Evolutionary conservation across 2,113 vertebrate species (phyloP).

Genomic region (Platichthys flesus): DNA sequence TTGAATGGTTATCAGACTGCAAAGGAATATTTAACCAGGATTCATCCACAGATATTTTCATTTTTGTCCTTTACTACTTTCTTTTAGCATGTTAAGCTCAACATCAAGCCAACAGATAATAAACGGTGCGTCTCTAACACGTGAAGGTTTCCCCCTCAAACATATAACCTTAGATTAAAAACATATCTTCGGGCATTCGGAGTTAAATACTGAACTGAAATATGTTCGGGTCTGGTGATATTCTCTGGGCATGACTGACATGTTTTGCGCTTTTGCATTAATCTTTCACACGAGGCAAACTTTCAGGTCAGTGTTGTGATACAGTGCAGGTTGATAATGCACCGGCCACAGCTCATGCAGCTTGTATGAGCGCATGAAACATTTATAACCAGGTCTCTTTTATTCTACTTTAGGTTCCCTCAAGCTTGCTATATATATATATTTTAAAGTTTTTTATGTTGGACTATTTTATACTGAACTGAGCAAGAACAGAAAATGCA

Average conservation of each 20-base stretch:
- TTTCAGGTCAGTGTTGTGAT: constrained; percentile 39
- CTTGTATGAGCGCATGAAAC: constrained; percentile 27
- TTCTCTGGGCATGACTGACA: constrained; percentile 16
- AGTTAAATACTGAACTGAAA: not conserved
- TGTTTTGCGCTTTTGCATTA: constrained; percentile 26
- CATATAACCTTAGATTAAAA: not conserved
- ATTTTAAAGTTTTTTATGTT: constrained; percentile 1
- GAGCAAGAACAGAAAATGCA: not conserved
- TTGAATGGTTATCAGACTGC: not conserved
- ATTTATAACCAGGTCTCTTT: constrained; percentile 26
- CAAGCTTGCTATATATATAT: not conserved
- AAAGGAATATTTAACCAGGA: not conserved
- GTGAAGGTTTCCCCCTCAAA: not conserved
- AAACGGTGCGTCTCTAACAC: too few species aligned
- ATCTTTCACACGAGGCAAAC: constrained; percentile 53
- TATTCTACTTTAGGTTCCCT: constrained; percentile 2
- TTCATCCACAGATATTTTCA: not conserved
- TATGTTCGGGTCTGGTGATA: not conserved
- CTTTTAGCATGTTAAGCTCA: too few species aligned
- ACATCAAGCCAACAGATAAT: not conserved
- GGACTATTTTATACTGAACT: not conserved
- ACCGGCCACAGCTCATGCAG: constrained; percentile 19
- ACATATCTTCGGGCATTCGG: not conserved
- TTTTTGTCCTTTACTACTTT: not conserved
- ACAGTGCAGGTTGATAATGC: constrained; percentile 24